These are phyloP conservation scores for Hypocryptadius cinnamomeus DNA, from an alignment of 2,113 vertebrate genomes.

Conservation along the genomic window DNA sequence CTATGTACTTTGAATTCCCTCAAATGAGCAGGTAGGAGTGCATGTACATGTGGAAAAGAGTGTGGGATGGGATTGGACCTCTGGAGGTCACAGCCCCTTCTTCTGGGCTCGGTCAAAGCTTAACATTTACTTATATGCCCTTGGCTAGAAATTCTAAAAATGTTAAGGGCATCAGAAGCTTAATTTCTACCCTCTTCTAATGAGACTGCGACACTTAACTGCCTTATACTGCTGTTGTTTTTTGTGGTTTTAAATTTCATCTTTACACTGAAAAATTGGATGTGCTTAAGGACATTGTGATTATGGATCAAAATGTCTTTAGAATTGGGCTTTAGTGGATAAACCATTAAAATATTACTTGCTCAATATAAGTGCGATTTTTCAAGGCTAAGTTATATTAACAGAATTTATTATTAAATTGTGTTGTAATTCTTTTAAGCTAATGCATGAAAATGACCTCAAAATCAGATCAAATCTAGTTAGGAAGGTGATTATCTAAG, in stretches of 20 bases:
- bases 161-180: background rate
- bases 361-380: background rate
- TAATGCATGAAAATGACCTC: slow-evolving; percentile 50
- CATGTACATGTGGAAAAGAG: background rate
- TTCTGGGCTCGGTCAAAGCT: background rate
- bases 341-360: slow-evolving; percentile 47
- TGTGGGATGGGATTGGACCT: background rate
- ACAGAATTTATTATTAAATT: slow-evolving; percentile 51
- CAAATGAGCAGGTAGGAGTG: background rate
- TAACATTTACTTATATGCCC: background rate
- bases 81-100: background rate
- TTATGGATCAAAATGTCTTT: slow-evolving; percentile 36
- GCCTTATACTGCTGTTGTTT: background rate
- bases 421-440: slow-evolving; percentile 53
- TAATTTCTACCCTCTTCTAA: background rate
- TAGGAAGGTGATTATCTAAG: slow-evolving; percentile 34
- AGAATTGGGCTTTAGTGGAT: slow-evolving; percentile 29
- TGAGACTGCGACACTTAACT: background rate
- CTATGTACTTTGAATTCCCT: background rate
- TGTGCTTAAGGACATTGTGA: slow-evolving; percentile 1
- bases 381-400: slow-evolving; percentile 49
- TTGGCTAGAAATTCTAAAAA: background rate
- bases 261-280: background rate
- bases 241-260: background rate
- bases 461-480: slow-evolving; percentile 42